These are phyloP conservation scores for Triplophysa dalaica DNA, from an alignment of 2,113 vertebrate species.

Conservation along the genomic window DNA sequence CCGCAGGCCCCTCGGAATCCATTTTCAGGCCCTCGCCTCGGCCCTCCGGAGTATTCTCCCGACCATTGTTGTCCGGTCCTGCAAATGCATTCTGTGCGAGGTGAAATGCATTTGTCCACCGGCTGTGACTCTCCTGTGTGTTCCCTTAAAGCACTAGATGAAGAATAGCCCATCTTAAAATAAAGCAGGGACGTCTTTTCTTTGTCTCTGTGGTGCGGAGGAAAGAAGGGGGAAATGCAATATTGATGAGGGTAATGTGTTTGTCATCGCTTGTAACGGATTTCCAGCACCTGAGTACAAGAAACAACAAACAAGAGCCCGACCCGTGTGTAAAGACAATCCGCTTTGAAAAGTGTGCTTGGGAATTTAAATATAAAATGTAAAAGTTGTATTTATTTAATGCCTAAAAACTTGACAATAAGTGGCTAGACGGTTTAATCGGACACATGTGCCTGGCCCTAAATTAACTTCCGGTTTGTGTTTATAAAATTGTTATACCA, in stretches of 20 bases:
- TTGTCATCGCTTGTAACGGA: constrained; percentile 79
- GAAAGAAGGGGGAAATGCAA: constrained; percentile 76
- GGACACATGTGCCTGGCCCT: no score
- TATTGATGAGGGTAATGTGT: constrained; percentile 89
- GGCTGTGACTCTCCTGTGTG: constrained; percentile 86
- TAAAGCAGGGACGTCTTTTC: constrained; percentile 76
- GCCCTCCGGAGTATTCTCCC: constrained; percentile 87
- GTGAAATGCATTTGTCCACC: constrained; percentile 87
- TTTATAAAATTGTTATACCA: no score
- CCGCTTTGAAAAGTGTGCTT: constrained; percentile 2
- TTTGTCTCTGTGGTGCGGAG: constrained; percentile 61
- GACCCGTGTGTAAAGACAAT: neutral
- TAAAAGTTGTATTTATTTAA: neutral
- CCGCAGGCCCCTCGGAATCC: constrained; percentile 70
- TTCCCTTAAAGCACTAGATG: constrained; percentile 84
- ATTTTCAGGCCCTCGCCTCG: constrained; percentile 83
- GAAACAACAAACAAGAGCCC: constrained; percentile 11
- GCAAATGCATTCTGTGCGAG: constrained; percentile 88
- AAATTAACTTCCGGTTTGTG: no score
- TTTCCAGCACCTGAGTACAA: constrained; percentile 58
- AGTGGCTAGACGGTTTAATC: no score
- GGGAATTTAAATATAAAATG: neutral
- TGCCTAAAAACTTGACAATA: neutral
- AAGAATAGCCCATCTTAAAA: constrained; percentile 85
- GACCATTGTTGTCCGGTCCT: constrained; percentile 87